Percentiles rank a stretch among this genome's conserved stretches.
Evolutionary conservation across 2,797 vertebrate species (phyloP).

Genomic region (Tokudaia muenninki): DNA sequence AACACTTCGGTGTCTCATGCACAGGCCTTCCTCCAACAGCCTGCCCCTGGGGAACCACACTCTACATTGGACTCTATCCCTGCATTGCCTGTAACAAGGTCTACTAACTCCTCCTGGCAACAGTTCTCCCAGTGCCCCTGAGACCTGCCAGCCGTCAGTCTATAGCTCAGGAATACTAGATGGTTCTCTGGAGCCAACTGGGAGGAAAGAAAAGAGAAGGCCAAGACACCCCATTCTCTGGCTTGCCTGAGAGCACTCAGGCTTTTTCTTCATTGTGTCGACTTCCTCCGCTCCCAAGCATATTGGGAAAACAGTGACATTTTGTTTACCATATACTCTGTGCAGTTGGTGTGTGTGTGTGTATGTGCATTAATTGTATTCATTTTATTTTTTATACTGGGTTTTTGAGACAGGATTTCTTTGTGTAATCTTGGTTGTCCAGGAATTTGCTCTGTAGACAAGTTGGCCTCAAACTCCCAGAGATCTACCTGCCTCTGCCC

Average conservation of each 20-base stretch:
- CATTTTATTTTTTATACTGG: background rate
- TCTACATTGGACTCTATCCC: background rate
- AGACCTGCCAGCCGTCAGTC: background rate
- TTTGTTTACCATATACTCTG: background rate
- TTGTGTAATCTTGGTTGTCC: too few relatives aligned
- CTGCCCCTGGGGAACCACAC: background rate
- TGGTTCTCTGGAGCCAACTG: background rate
- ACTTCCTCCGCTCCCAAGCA: background rate
- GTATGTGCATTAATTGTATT: background rate
- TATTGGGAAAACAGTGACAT: background rate
- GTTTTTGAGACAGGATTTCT: too few relatives aligned
- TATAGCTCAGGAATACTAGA: background rate
- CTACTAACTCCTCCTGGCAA: background rate
- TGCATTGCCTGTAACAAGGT: background rate
- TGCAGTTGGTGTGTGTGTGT: background rate
- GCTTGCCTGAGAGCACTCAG: background rate
- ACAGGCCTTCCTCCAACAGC: background rate
- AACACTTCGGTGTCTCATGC: background rate
- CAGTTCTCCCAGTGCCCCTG: background rate
- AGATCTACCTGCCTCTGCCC: too few relatives aligned
- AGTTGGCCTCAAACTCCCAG: too few relatives aligned
- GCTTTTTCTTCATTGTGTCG: background rate
- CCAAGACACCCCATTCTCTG: background rate
- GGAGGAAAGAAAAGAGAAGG: background rate
- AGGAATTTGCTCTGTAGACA: too few relatives aligned